A percentile compares a stretch with the other conserved stretches of the same genome.
Evolutionary conservation across 2,113 vertebrate genomes (phyloP).

Genomic region (Notarius lentiginosus): DNA sequence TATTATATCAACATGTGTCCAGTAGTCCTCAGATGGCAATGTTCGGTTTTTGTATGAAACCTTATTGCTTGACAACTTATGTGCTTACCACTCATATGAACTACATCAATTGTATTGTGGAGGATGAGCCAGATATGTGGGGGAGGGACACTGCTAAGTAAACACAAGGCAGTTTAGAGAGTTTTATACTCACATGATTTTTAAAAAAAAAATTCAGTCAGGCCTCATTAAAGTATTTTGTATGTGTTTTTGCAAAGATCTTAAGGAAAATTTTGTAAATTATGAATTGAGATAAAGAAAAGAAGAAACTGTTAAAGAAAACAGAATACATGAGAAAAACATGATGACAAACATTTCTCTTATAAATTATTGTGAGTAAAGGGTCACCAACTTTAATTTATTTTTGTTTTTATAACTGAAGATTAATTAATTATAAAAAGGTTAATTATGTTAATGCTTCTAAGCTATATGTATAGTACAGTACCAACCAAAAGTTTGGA

Average conservation of each 20-base stretch:
- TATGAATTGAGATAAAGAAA: not conserved
- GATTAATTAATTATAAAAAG: not conserved
- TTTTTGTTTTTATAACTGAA: not conserved
- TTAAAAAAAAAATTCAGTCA: too few species aligned
- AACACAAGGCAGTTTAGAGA: conserved; percentile 1
- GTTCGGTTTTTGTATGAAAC: not conserved
- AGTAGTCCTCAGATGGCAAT: not conserved
- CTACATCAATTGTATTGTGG: conserved; percentile 6
- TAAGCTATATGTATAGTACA: too few species aligned
- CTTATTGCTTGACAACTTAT: conserved; percentile 11
- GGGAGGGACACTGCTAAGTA: conserved; percentile 18
- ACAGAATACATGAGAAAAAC: not conserved
- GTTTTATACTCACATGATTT: not conserved
- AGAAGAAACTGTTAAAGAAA: not conserved
- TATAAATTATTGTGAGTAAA: not conserved
- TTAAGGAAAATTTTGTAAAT: not conserved
- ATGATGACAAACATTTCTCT: not conserved
- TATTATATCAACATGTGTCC: conserved; percentile 3
- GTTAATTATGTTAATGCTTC: not conserved
- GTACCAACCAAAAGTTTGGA: too few species aligned
- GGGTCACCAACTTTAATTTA: not conserved
- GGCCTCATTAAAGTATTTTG: not conserved
- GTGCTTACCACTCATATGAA: conserved; percentile 15
- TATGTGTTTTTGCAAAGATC: not conserved
- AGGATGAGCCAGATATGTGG: conserved; percentile 2